These are phyloP conservation scores for Herminia tarsipennalis DNA, from an alignment of 2,888 invertebrate species.

Conservation along the genomic window DNA sequence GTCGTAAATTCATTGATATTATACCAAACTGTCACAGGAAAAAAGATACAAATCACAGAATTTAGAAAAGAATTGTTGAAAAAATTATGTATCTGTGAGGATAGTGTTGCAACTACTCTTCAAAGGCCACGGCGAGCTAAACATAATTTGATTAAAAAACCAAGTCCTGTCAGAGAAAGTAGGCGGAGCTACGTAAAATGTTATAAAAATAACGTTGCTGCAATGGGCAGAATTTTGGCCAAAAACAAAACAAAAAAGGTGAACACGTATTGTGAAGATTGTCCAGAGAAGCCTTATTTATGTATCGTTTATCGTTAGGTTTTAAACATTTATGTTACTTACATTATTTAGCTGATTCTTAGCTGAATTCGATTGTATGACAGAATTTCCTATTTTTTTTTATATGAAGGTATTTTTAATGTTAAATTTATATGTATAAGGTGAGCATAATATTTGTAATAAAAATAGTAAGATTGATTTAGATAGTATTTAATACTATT, in stretches of 20 bases:
- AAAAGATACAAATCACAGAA: too few species aligned
- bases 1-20: conserved; percentile 32
- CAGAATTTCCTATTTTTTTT: too few species aligned
- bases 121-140: conserved; percentile 19
- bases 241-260: conserved; percentile 28
- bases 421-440: too few species aligned
- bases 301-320: too few species aligned
- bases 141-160: conserved; percentile 22
- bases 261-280: conserved; percentile 28
- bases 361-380: too few species aligned
- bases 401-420: too few species aligned
- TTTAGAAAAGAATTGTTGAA: conserved; percentile 13
- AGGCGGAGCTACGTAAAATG: background rate
- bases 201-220: conserved; percentile 1
- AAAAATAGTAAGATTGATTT: too few species aligned
- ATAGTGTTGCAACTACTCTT: too few species aligned
- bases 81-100: background rate
- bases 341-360: too few species aligned
- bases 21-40: conserved; percentile 10
- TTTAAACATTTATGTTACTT: too few species aligned
- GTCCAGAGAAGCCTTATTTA: conserved; percentile 22
- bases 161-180: conserved; percentile 16
- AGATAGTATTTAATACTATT: too few species aligned
- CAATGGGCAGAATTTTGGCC: conserved; percentile 16
- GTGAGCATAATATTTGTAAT: too few species aligned